Base-by-base conservation (phyloP, 2,888 invertebrate species). In the Plutella xylostella region DNA sequence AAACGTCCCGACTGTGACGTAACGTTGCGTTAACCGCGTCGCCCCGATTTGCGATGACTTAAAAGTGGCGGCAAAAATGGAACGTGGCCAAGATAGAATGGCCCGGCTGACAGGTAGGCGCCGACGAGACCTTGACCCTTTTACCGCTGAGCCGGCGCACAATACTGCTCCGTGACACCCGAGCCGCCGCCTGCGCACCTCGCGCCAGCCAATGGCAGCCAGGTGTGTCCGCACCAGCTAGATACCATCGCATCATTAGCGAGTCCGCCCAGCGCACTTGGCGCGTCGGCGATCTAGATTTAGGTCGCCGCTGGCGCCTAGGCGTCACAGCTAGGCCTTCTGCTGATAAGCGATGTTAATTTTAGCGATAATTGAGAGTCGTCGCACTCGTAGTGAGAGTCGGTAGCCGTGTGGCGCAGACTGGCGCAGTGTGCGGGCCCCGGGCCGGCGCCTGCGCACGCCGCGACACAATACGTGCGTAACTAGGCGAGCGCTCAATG, bases 111-210 rank as follows among this genome's bases (percentile, higher is more conserved):
- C 68, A 71, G 69, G 70, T 69, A 69, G 75, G 75, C 78, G 77
- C 75, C 75, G 57, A 52, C 51, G 59, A 61, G 68, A 58, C 79
- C 80, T 78, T 79, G 79, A 79, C 77, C 78, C 55, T 66, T 72
- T 72, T 72, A 65, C 63, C 45, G 40, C 19, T 28, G 38, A 19
- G 38, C 30, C 22, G 19, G 44, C 38, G 38, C 38, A 42, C 42
- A 75, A 77, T 76, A 61, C 72, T 64, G 71, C 72, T 77, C 63
- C 63, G 66, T 65, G 76, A 69, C 74, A 78, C 59, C 69, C 62
- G 73, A 76, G 61, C 65, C 64, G 59, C 55, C 51, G 47, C 60
- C 57, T 54, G 58, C 59, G 50, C 52, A 55, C 55, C 52, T 45
- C 47, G 50, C 50, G 30, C 48, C 44, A n/a, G n/a, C n/a, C n/a